phyloP scores from a whole-genome alignment of 2,888 invertebrate genomes.

The Deroplatys truncata region DNA sequence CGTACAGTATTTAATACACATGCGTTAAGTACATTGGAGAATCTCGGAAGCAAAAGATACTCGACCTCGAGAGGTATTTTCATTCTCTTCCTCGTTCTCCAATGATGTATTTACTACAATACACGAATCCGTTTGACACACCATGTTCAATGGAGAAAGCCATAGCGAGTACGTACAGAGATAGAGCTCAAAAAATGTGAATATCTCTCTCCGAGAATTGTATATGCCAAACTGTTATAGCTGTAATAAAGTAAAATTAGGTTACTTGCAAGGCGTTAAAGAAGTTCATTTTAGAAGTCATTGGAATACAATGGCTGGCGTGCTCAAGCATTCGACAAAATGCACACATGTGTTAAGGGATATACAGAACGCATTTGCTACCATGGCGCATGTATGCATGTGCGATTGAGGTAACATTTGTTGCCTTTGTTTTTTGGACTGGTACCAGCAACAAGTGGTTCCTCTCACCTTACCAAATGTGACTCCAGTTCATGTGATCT shows the following conservation, averaged over 20 bases:
- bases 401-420: neutral
- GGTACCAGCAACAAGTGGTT: neutral
- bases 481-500: neutral
- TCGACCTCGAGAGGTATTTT: too few relatives aligned
- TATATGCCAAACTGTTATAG: neutral
- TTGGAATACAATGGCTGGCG: neutral
- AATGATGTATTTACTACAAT: too few relatives aligned
- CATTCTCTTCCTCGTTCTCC: too few relatives aligned
- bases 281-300: neutral
- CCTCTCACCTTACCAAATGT: neutral
- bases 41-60: too few relatives aligned
- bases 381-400: neutral
- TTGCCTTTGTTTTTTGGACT: neutral
- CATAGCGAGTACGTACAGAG: neutral
- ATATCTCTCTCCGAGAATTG: neutral
- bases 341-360: neutral
- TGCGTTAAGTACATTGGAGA: too few relatives aligned
- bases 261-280: neutral
- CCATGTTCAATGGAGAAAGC: neutral
- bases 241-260: neutral
- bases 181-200: neutral
- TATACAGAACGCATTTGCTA: neutral
- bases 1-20: too few relatives aligned
- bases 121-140: too few relatives aligned
- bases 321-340: neutral